Evolutionary conservation across 2,797 vertebrate species (phyloP).

Genomic region (Poeciliopsis turneri): DNA sequence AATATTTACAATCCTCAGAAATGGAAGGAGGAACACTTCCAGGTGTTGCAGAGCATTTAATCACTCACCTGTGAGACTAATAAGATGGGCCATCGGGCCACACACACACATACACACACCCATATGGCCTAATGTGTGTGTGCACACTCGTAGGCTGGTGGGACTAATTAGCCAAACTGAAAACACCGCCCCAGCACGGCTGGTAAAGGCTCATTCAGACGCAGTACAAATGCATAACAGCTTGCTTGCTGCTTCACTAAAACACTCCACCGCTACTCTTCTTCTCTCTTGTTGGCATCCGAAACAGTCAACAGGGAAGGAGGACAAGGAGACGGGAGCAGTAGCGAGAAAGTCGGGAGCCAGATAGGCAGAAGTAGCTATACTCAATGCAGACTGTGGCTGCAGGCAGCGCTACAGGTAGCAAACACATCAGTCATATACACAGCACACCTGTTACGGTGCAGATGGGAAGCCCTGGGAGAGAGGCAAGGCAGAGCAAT

Average conservation of each 20-base stretch:
- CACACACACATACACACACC: slow-evolving; percentile 10
- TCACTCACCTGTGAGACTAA: slow-evolving; percentile 82
- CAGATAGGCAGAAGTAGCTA: slow-evolving; percentile 40
- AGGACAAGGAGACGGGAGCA: slow-evolving; percentile 15
- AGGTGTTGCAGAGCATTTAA: slow-evolving; percentile 80
- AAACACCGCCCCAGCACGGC: slow-evolving; percentile 36
- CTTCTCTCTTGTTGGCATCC: slow-evolving; percentile 27
- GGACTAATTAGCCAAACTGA: slow-evolving; percentile 79
- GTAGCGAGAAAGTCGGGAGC: slow-evolving; percentile 53
- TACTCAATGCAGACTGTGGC: slow-evolving; percentile 56
- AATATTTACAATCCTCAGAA: slow-evolving; percentile 64
- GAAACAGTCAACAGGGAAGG: slow-evolving; percentile 36
- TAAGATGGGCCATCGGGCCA: slow-evolving; percentile 53
- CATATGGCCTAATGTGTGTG: slow-evolving; percentile 14
- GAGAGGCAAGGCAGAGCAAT: slow-evolving; percentile 62
- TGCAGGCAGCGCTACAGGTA: slow-evolving; percentile 77
- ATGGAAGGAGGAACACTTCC: slow-evolving; percentile 62
- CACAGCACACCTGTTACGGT: slow-evolving; percentile 74
- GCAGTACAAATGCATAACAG: slow-evolving; percentile 45
- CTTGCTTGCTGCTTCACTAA: slow-evolving; percentile 44
- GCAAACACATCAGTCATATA: slow-evolving; percentile 71
- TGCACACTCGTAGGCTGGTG: slow-evolving; percentile 46
- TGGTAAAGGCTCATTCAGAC: slow-evolving; percentile 51
- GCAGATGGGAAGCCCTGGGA: slow-evolving; percentile 75
- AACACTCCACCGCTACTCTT: slow-evolving; percentile 46